Conservation (phyloP, 2,113 vertebrate genomes). For the Alligator sinensis region DNA sequence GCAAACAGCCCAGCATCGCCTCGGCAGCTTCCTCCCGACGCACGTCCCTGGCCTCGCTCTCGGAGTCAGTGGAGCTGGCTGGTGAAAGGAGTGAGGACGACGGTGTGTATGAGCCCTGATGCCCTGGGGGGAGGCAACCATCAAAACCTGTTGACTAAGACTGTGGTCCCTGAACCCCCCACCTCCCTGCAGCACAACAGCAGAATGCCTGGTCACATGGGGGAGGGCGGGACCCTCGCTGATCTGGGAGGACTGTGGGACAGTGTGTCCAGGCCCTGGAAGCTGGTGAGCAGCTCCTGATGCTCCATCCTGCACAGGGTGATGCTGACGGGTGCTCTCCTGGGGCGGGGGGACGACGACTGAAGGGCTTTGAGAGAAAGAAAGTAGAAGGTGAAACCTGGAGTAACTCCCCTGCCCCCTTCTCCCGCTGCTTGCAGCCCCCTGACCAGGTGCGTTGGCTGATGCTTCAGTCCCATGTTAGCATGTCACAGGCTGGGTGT, state of each 20-base stretch:
- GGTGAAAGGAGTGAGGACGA: slow-evolving; percentile 94
- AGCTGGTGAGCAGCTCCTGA: not conserved
- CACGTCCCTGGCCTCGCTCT: slow-evolving; percentile 93
- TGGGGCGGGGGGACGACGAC: not conserved
- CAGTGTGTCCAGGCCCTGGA: not conserved
- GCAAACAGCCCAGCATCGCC: slow-evolving; percentile 92
- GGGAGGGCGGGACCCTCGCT: rapidly evolving
- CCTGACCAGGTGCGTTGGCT: too few relatives aligned
- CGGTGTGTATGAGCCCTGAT: slow-evolving; percentile 76
- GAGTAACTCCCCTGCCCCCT: not conserved
- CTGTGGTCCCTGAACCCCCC: rapidly evolving
- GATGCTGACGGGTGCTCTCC: not conserved
- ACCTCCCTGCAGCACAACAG: not conserved
- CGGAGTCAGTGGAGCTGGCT: slow-evolving; percentile 91
- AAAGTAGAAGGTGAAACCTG: not conserved
- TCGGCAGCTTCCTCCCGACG: slow-evolving; percentile 94
- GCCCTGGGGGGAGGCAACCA: rapidly evolving
- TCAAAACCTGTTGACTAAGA: not conserved
- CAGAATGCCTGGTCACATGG: rapidly evolving
- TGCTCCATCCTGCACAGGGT: not conserved
- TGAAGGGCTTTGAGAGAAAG: not conserved
- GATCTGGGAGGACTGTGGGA: not conserved
- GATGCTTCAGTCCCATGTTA: too few relatives aligned
- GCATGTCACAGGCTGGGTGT: too few relatives aligned
- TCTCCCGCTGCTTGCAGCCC: too few relatives aligned